Evolutionary conservation across 2,797 vertebrate species (phyloP).

Genomic region (Melanogrammus aeglefinus): DNA sequence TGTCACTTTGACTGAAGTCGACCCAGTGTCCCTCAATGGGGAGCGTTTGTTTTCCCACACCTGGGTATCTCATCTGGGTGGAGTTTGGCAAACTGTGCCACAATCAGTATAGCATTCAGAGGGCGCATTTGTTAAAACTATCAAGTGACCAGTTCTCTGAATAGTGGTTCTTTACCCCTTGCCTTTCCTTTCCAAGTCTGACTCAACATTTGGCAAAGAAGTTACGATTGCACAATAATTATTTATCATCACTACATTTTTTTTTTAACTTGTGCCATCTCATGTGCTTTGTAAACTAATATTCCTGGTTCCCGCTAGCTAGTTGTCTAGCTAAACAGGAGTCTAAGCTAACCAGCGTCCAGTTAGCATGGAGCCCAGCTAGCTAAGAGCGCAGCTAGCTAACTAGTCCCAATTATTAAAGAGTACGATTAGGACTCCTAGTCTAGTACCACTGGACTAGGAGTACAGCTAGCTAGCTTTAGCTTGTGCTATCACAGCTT

Average conservation of each 20-base stretch:
- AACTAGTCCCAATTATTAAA: background rate
- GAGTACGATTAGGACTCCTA: background rate
- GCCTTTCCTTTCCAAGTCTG: background rate
- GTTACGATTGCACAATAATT: background rate
- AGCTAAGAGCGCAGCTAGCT: background rate
- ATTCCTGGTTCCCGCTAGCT: background rate
- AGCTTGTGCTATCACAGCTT: slow-evolving; percentile 19
- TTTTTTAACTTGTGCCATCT: background rate
- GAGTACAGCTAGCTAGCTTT: slow-evolving; percentile 27
- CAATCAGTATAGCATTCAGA: background rate
- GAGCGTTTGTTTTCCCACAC: background rate
- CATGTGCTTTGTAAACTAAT: background rate
- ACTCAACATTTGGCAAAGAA: background rate
- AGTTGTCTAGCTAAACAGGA: background rate
- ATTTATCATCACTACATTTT: background rate
- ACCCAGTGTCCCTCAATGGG: too few relatives aligned
- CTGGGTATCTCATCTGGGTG: background rate
- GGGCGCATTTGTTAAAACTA: too few relatives aligned
- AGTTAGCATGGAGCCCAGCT: background rate
- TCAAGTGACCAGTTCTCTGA: too few relatives aligned
- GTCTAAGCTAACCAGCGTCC: background rate
- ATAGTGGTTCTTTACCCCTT: background rate
- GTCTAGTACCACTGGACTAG: slow-evolving; percentile 5
- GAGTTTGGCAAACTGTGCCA: background rate
- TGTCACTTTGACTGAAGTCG: background rate